Conservation (phyloP, 2,113 vertebrate species). For the Sus scrofa region T2T-Sscrofa CM000814.6:120025001-120025500, state of each 20-base stretch:
- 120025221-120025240: not conserved
- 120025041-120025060: not conserved
- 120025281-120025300: not conserved
- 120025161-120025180: not conserved
- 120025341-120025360: not conserved
- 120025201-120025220: not conserved
- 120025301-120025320: not conserved
- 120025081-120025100: too few relatives aligned
- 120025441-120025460: not conserved
- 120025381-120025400: not conserved
- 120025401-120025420: not conserved
- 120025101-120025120: not conserved
- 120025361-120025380: not conserved
- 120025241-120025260: not conserved
- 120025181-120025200: not conserved
- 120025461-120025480: not conserved
- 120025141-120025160: not conserved
- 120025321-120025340: not conserved
- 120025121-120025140: not conserved
- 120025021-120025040: not conserved
- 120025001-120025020: too few relatives aligned
- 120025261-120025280: not conserved
- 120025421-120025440: not conserved
- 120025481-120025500: not conserved
- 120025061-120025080: not conserved